Evolutionary conservation across 2,113 vertebrate species (phyloP), one percentile per base, ranked within the genome.

Genomic region (Apaloderma vittatum): DNA sequence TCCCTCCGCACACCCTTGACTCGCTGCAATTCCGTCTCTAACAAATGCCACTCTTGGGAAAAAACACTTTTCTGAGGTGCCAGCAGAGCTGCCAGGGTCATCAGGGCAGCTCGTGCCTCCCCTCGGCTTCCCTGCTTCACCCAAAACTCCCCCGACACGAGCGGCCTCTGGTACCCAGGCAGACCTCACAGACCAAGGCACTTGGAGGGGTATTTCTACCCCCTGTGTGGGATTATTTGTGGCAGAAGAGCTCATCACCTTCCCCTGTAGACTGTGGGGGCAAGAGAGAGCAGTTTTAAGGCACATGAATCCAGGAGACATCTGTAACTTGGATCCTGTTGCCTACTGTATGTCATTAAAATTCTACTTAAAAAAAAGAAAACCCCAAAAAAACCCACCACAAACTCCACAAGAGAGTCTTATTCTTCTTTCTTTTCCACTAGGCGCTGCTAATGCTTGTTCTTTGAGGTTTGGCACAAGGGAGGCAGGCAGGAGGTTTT

Each of bases 151-250:
- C 27, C 43, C 23, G 6, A 2, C 62, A 17, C 3, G 2, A 29
- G 45, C 34, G 70, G 13, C 8, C 48, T 3, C 27, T 4, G 21
- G 43, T 17, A 4, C 22, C 63, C 45, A 6, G 11, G n/a, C 1
- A 0, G 1, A 52, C n/a, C 24, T 15, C 27, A 3, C 32, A 19
- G 40, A 1, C 17, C 12, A 7, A 40, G 32, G 12, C 7, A 43
- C 34, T 32, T 40, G 15, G 32, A 37, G 46, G 23, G 51, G 10
- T 29, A 58, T 21, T 74, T 32, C 59, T 27, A 8, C 15, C 46
- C 18, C 15, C 49, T 5, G 2, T 2, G 1, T 4, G 19, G 23
- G 18, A 23, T 43, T 51, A 17, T 71, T 89, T 10, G 4, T 11
- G 36, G 14, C 30, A 71, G 34, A 13, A 18, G 32, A 77, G 18